Base-by-base conservation (phyloP, 2,797 vertebrate genomes). In the Tiaroga cobitis region DNA sequence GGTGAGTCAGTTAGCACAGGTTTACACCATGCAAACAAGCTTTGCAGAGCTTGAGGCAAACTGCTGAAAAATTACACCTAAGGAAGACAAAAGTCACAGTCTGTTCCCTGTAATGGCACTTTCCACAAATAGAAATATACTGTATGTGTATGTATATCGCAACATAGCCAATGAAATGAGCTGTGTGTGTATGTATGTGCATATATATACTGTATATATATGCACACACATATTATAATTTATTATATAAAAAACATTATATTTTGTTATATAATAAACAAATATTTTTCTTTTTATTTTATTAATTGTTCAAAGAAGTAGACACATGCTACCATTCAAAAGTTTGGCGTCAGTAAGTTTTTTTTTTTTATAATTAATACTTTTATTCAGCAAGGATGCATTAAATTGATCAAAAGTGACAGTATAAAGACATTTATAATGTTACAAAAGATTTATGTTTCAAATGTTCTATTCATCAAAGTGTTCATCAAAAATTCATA, bases 1-100 rank as follows among this genome's bases (percentile, higher is more conserved):
- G 16, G 46, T 5, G 13, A 43, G 29, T 82, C 69, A 59, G 85
- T 59, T 77, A 75, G 46, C 39, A 61, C 69, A 83, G 86, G 65
- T 85, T 89, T 87, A 87, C 49, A 85, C 69, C 56, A 54, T 77
- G 70, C 81, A 83, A 88, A 83, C 69, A 46, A 26, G 49, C 82
- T 87, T 86, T 82, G 54, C 72, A 54, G 32, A 32, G 81, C 67
- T 69, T 82, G 26, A 34, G 43, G 26, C 69, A 24, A 85, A 82
- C 61, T 37, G 37, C 24, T 84, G 19, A 86, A 82, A 80, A 76
- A 43, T 24, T 24, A 18, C 56, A 43, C 56, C 81, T 78, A 81
- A 78, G 70, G 69, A 85, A 81, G 56, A 51, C 70, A 56, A 32
- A 76, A 61, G 51, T 18, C 32, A 43, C 70, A 76, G 81, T 70